Evolutionary conservation across 2,888 invertebrate species (phyloP).

Genomic region (Drosophila prolongata): DNA sequence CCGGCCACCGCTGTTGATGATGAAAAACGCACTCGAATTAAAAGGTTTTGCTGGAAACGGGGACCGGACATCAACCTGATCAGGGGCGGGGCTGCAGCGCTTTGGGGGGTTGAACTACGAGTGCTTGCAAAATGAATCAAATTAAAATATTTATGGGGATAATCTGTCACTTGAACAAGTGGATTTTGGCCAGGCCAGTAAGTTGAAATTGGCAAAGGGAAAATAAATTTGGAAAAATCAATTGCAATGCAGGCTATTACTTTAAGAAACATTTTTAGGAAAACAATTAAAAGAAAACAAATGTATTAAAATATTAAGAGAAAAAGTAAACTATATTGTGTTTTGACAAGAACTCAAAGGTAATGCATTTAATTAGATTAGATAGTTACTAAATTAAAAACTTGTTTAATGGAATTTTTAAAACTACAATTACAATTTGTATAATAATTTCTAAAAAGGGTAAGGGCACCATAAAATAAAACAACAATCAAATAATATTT

Average conservation of each 20-base stretch:
- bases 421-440: no score
- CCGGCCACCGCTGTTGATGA: conserved; percentile 50
- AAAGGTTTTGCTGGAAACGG: conserved; percentile 46
- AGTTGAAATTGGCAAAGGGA: background rate
- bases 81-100: conserved; percentile 15
- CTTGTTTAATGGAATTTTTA: no score
- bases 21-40: conserved; percentile 81
- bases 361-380: no score
- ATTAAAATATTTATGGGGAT: conserved; percentile 45
- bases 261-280: background rate
- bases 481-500: background rate
- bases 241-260: background rate
- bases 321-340: no score
- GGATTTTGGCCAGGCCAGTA: background rate
- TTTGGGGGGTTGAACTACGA: conserved; percentile 30
- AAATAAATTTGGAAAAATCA: background rate
- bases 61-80: conserved; percentile 44
- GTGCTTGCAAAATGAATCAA: conserved; percentile 43
- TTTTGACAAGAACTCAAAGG: no score
- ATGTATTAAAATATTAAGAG: background rate
- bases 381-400: no score
- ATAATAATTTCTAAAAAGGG: no score
- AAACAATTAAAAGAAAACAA: background rate
- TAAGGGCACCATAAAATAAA: no score
- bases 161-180: conserved; percentile 39